Base-by-base conservation (phyloP, 2,113 vertebrate genomes). In the Dunckerocampus dactyliophorus region DNA sequence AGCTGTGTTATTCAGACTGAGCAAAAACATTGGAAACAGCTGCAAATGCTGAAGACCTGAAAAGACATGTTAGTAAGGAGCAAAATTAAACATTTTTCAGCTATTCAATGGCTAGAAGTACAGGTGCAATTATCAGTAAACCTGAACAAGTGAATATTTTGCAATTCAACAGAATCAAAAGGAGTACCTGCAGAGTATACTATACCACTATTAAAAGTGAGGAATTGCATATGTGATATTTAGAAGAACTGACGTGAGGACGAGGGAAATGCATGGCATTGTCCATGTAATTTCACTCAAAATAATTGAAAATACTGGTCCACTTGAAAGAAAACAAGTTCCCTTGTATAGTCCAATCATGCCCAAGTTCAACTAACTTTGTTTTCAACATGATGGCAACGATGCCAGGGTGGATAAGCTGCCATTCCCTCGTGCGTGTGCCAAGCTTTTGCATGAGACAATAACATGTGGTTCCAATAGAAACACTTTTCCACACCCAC, bases 401-500 rank as follows among this genome's bases (percentile, higher is more conserved):
- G 59, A 74, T 15, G 56, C 75, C 75, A 78, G 61, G 77, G 63
- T 20, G 15, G 76, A 83, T 88, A 79, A 82, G 72, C 63, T 76
- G 83, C 81, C 79, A 76, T 83, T 87, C 82, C 79, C 69, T 19
- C 21, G 10, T 52, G 65, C 82, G 81, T 74, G 82, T 72, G 71
- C 63, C 67, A 57, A 80, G 66, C 71, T 85, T 88, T 85, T 78
- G 72, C 39, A 65, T 57, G 77, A 82, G 79, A 76, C 66, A 57
- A 67, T 54, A 60, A 90, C 90, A 92, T 90, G 84, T 92, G 89
- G 82, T 92, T 92, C 72, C 76, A 90, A 91, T 92, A 88, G 78
- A 88, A 86, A 88, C 84, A 82, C 87, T 88, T 81, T 89, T 59
- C 85, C 87, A 87, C 89, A 89, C 85, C 85, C 89, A 84, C 86